These are phyloP conservation scores for Coleophora flavipennella DNA, from an alignment of 2,888 invertebrate genomes.

Conservation along the genomic window DNA sequence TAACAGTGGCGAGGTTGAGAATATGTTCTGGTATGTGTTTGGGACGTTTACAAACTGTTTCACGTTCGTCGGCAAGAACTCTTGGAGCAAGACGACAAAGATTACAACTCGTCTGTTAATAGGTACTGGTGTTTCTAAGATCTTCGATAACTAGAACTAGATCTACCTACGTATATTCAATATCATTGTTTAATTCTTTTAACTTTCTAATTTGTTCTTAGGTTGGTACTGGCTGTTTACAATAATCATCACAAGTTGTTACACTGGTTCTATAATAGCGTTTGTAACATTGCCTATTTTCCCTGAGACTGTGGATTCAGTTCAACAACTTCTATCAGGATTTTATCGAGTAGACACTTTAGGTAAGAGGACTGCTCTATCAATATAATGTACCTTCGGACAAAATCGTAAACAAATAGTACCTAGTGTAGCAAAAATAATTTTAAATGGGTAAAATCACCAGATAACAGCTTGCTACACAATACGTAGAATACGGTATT, in stretches of 20 bases:
- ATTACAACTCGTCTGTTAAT: slow-evolving; percentile 80
- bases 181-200: no score
- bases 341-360: slow-evolving; percentile 81
- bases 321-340: slow-evolving; percentile 75
- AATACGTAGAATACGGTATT: no score
- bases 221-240: slow-evolving; percentile 90
- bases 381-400: no score
- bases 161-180: no score
- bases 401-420: no score
- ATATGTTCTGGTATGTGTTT: slow-evolving; percentile 91
- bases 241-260: slow-evolving; percentile 87
- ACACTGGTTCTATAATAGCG: slow-evolving; percentile 88
- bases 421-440: no score
- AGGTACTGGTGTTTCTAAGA: slow-evolving; percentile 56
- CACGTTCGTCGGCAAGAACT: slow-evolving; percentile 77
- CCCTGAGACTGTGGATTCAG: slow-evolving; percentile 81
- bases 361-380: slow-evolving; percentile 72
- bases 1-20: slow-evolving; percentile 81
- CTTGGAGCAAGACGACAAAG: slow-evolving; percentile 80
- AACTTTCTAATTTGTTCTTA: slow-evolving; percentile 22
- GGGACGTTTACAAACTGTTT: slow-evolving; percentile 89
- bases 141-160: slow-evolving; percentile 2
- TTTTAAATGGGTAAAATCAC: no score
- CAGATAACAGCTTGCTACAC: no score
- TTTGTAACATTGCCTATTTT: slow-evolving; percentile 85